phyloP scores from a whole-genome alignment of 2,113 vertebrate genomes.

The Struthio camelus region DNA sequence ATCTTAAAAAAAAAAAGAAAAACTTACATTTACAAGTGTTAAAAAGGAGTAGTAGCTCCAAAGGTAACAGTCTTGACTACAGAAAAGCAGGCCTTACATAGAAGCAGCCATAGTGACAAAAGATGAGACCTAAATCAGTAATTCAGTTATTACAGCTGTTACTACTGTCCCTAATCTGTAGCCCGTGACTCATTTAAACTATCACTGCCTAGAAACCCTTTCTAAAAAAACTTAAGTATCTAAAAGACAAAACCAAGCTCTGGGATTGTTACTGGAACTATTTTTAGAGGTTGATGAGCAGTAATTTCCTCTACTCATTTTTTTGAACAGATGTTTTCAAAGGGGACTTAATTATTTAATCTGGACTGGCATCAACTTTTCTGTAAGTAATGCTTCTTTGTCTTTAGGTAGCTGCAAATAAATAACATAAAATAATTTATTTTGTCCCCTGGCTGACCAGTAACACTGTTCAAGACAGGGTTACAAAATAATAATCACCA shows the following conservation, averaged over 20 bases:
- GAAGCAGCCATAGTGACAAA: background rate
- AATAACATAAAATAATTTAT: background rate
- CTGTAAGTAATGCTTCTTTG: background rate
- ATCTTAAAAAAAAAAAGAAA: background rate
- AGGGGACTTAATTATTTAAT: background rate
- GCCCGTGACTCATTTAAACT: background rate
- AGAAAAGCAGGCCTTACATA: background rate
- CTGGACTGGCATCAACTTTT: background rate
- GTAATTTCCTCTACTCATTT: background rate
- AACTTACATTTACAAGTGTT: background rate
- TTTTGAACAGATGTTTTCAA: background rate
- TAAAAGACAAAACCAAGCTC: background rate
- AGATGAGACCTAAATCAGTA: background rate
- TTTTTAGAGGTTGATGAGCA: background rate
- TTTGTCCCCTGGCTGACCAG: background rate
- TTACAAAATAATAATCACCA: background rate
- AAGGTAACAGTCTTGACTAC: background rate
- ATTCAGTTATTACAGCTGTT: background rate
- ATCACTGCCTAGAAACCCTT: background rate
- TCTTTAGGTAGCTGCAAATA: background rate
- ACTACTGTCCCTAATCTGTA: background rate
- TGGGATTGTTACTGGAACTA: background rate
- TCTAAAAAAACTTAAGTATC: background rate
- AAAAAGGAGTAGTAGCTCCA: background rate
- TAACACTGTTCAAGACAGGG: background rate